A percentile compares a stretch with the other conserved stretches of the same genome.
These are phyloP conservation scores for Ditula angustiorana DNA, from an alignment of 2,888 invertebrate species.

Conservation along the genomic window DNA sequence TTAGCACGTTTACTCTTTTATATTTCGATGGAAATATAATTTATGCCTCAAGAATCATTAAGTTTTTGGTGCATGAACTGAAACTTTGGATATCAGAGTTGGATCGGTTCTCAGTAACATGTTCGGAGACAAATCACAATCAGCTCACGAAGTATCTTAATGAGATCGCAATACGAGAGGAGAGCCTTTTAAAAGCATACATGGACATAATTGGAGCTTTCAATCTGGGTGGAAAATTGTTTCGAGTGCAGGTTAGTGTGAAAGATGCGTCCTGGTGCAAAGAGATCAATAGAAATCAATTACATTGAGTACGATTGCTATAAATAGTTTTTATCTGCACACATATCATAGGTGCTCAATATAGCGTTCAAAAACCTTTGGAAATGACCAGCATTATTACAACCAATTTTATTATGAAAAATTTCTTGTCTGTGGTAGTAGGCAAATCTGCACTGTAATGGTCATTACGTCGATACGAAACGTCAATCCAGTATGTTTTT, in stretches of 20 bases:
- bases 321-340: too few relatives aligned
- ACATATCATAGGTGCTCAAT: too few relatives aligned
- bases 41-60: background rate
- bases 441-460: too few relatives aligned
- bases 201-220: slow-evolving; percentile 12
- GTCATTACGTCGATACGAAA: too few relatives aligned
- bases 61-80: slow-evolving; percentile 11
- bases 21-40: slow-evolving; percentile 14
- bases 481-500: too few relatives aligned
- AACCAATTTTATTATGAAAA: too few relatives aligned
- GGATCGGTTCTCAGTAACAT: background rate
- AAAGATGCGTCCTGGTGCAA: too few relatives aligned
- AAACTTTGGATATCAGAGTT: slow-evolving; percentile 5
- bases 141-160: slow-evolving; percentile 2
- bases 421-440: too few relatives aligned
- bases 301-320: too few relatives aligned
- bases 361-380: too few relatives aligned
- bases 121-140: slow-evolving; percentile 7
- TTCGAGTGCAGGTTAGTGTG: slow-evolving; percentile 11
- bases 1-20: background rate
- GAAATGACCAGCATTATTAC: too few relatives aligned
- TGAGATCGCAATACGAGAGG: slow-evolving; percentile 3
- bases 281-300: too few relatives aligned
- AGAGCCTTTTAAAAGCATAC: slow-evolving; percentile 2
- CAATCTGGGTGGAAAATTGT: background rate